Percentiles rank a stretch among this genome's conserved stretches.
Conservation (phyloP, 2,113 vertebrate species). For the Pluvialis apricaria region DNA sequence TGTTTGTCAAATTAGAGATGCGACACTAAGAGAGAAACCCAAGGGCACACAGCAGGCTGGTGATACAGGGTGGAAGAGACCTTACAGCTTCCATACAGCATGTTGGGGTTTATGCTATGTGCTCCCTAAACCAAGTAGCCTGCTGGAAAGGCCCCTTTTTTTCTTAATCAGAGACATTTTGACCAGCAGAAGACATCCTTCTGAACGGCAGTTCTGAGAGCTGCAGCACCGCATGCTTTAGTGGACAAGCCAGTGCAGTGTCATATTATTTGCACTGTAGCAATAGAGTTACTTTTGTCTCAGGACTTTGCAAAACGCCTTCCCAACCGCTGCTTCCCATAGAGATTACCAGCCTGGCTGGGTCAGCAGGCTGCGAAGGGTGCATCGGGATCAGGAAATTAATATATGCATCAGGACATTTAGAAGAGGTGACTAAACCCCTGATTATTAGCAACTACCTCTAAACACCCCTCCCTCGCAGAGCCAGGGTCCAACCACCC, state of each 20-base stretch:
- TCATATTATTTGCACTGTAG: neutral
- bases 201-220: neutral
- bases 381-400: neutral
- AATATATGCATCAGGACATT: neutral
- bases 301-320: neutral
- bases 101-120: neutral
- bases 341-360: neutral
- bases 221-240: neutral
- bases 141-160: neutral
- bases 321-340: neutral
- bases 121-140: neutral
- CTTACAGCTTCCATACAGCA: neutral
- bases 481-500: rapidly evolving
- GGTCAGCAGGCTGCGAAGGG: neutral
- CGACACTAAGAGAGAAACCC: neutral
- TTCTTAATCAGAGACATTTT: neutral
- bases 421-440: neutral
- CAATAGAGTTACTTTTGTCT: neutral
- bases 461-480: neutral
- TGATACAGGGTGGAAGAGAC: neutral
- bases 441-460: neutral
- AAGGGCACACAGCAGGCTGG: neutral
- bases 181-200: neutral
- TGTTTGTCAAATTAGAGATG: neutral
- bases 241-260: neutral